Base-by-base conservation (phyloP, 2,797 vertebrate genomes). In the Prunella strophiata region DNA sequence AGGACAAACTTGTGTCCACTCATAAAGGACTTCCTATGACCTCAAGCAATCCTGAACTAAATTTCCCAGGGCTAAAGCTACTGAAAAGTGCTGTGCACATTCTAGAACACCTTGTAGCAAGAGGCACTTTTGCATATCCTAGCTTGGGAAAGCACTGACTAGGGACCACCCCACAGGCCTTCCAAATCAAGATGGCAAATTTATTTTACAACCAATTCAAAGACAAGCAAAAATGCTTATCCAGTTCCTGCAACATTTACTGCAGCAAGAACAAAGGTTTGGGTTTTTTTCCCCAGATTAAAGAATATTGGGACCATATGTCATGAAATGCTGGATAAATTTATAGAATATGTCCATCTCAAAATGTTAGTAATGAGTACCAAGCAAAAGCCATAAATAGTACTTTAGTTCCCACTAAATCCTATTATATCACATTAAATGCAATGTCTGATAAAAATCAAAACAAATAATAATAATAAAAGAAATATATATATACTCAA, bases 11-110 rank as follows among this genome's bases (percentile, higher is more conserved):
- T 73, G 29, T 30, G 82, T 82, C 92, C 38, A 50, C 63, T 91
- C 80, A 82, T 87, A 93, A 92, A 93, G 79, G 88, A 78, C 76
- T 96, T 96, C 91, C 94, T 95, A 91, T 70, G 87, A 89, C 76
- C 85, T 89, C 66, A 50, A 88, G 73, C 45, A 91, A 86, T 81
- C 51, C 5, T 20, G 51, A 92, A 84, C n/a, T 78, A 36, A 66
- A 59, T 61, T 94, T 93, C 71, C 82, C 11, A 1, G 66, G 67
- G 40, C 77, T 86, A 47, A 72, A 88, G 85, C 75, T 91, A 65
- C 87, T 55, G 78, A 16, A 52, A 77, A 91, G 62, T 5, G 19
- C 42, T 38, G 29, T 40, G 67, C 48, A 23, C 32, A 9, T 66
- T 52, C 76, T 34, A 83, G 65, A 93, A 52, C 16, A 40, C 0